These are phyloP conservation scores for Sycobia sp. DNA, from an alignment of 1,140 invertebrate genomes.

Conservation along the genomic window DNA sequence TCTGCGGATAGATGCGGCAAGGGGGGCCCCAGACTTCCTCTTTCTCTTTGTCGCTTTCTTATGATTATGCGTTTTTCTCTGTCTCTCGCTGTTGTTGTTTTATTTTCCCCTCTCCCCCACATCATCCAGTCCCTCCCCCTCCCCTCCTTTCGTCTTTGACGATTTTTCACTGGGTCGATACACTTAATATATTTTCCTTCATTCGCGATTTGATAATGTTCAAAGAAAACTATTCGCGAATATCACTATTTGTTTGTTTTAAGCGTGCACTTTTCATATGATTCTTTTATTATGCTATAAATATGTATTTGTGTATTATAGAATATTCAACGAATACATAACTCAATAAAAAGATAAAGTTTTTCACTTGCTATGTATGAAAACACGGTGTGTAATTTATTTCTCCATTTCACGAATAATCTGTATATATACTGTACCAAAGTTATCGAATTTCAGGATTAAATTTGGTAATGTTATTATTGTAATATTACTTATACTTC, in stretches of 20 bases:
- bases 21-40: background rate
- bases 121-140: too few species aligned
- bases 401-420: background rate
- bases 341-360: constrained; percentile 28
- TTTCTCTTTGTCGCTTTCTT: constrained; percentile 15
- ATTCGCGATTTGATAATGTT: too few species aligned
- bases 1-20: background rate
- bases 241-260: too few species aligned
- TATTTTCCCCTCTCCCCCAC: too few species aligned
- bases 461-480: background rate
- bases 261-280: constrained; percentile 10
- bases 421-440: background rate
- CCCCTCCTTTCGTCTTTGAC: too few species aligned
- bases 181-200: too few species aligned
- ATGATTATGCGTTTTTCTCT: too few species aligned
- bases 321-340: constrained; percentile 1
- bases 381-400: background rate
- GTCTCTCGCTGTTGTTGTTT: too few species aligned
- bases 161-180: too few species aligned
- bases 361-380: constrained; percentile 10
- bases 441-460: too few species aligned
- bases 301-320: constrained; percentile 13
- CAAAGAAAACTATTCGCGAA: too few species aligned
- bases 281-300: constrained; percentile 16
- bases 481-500: background rate